Base-by-base conservation (phyloP, 2,113 vertebrate species). In the Carassius auratus region DNA sequence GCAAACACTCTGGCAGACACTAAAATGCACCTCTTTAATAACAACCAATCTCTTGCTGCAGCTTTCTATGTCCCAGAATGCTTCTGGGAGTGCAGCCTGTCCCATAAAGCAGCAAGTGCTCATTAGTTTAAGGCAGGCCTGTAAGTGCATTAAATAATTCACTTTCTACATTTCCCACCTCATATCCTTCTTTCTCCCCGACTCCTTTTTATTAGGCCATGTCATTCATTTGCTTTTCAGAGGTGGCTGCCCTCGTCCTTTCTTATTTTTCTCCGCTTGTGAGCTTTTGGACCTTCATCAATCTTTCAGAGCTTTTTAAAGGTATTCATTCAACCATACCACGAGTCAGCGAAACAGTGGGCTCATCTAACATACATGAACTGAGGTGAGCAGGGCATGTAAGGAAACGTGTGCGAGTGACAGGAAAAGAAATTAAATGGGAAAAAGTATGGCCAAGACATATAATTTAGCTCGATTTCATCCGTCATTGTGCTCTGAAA, bases 61-160 rank as follows among this genome's bases (percentile, higher is more conserved):
- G 85, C 73, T 84, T 64, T 59, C 42, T 74, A 55, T 23, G 7
- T 80, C 73, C 71, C 68, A 81, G 83, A 26, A 73, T 81, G 19
- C 33, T 71, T 76, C 45, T 19, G 50, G 48, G 68, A 74, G 83
- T 23, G 38, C 23, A 1, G 57, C 4, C 66, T n/a, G 50, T 78
- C 76, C 26, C 14, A 19, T 36, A 81, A 14, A 42, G 85, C 68
- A 6, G 42, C 77, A 26, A 48, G 78, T 42, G 23, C 68, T 87
- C 68, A 85, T 85, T 85, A 81, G 76, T 87, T 82, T 85, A 87
- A 85, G 77, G 45, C 77, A 42, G 83, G 45, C 68, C 45, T 85
- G 64, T 81, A 77, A 87, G 68, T 75, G 69, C 57, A 75, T 84
- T 81, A 74, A 87, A 85, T 87, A 85, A 85, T 85, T 45, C 30